Evolutionary conservation across 2,888 invertebrate species (phyloP).

Genomic region (Tenthredo amoena): DNA sequence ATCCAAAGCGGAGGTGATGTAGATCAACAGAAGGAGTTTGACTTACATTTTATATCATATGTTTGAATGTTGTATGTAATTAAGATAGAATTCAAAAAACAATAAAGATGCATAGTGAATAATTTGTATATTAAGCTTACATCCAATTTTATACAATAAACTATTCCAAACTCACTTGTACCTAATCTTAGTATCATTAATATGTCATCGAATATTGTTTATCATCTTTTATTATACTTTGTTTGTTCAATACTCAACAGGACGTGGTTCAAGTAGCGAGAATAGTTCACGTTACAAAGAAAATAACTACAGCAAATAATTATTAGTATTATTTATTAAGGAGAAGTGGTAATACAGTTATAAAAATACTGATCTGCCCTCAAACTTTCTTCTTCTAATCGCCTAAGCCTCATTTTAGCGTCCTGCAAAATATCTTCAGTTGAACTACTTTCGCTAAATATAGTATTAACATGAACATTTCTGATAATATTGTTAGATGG

Average conservation of each 20-base stretch:
- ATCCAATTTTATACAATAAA: conserved; percentile 74
- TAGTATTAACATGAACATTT: conserved; percentile 64
- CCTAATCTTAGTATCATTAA: conserved; percentile 18
- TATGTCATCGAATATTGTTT: conserved; percentile 3
- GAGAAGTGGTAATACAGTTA: conserved; percentile 68
- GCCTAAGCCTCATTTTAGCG: conserved; percentile 71
- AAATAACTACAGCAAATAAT: not conserved
- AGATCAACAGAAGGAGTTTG: conserved; percentile 70
- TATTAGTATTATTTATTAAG: conserved; percentile 53
- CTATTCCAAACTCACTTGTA: conserved; percentile 41
- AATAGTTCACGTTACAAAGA: not conserved
- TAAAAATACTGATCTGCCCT: conserved; percentile 73
- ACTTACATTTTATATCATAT: conserved; percentile 77
- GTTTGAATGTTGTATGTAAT: conserved; percentile 77
- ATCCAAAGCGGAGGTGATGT: conserved; percentile 77
- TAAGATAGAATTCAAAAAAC: conserved; percentile 70
- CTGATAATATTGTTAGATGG: conserved; percentile 59
- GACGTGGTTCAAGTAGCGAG: not conserved
- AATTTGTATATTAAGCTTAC: conserved; percentile 75
- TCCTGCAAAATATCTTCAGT: conserved; percentile 76
- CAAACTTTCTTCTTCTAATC: conserved; percentile 73
- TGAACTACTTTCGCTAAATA: conserved; percentile 74
- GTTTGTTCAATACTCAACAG: not conserved
- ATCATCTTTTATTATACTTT: not conserved
- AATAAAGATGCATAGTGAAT: conserved; percentile 69